Evolutionary conservation across 2,113 vertebrate species (phyloP), one percentile per base, ranked within the genome.

Genomic region (Glaucidium brasilianum): DNA sequence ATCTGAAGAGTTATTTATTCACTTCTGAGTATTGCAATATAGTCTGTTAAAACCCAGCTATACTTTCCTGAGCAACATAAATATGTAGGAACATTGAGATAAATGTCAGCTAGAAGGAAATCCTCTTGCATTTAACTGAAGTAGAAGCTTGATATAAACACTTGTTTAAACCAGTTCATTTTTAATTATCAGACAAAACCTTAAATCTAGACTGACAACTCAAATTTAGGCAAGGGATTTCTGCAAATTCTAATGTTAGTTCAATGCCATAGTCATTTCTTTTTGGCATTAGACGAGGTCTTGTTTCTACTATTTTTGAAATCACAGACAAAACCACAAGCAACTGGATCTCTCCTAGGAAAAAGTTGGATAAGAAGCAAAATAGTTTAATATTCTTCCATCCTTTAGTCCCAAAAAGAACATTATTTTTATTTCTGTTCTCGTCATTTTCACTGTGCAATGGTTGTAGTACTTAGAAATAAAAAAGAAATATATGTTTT

Each of bases 241-340:
- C 80, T 85, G 62, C 34, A 96, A 92, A 94, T 69, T 73, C 2
- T 0, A 75, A 56, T 0, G 1, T 32, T 77, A 85, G 26, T 81
- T 78, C 83, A 84, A 43, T 81, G 60, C 91, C 53, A 68, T 9
- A 94, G 88, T 27, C 2, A 64, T 91, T 94, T 67, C 62, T 84
- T 37, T 63, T 56, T 91, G 94, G 82, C 79, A 88, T 79, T 25
- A 81, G 22, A 85, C 27, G 39, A 87, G 56, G 19, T 72, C 80
- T 89, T 94, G 64, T 89, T 94, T 91, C 69, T 84, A 68, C 85
- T 94, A 78, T 91, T 96, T 94, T 82, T 88, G 58, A 95, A 97
- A 94, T 91, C 69, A 73, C 84, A 91, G 92, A 69, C 69, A 92
- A 91, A 97, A 95, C 92, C 95, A 89, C 95, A 96, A 50, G 88